Evolutionary conservation across 2,113 vertebrate genomes (phyloP).

Genomic region (Salvelinus namaycush): DNA sequence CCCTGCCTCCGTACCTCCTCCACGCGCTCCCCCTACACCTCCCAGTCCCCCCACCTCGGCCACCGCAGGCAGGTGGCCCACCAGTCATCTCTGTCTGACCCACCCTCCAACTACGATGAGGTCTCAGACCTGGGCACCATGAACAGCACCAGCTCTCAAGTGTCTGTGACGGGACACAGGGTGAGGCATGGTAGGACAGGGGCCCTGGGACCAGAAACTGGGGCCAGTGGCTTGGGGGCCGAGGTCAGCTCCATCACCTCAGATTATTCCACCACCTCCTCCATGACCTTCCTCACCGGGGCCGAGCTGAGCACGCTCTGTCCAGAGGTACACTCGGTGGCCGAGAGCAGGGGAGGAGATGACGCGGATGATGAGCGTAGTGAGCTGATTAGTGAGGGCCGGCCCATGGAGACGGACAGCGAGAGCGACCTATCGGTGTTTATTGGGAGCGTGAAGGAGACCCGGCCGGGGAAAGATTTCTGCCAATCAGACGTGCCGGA

Average conservation of each 20-base stretch:
- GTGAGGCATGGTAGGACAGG: conserved; percentile 54
- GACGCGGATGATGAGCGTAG: conserved; percentile 94
- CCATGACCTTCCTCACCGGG: conserved; percentile 79
- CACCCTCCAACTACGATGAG: conserved; percentile 79
- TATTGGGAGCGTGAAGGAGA: conserved; percentile 60
- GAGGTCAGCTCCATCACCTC: conserved; percentile 87
- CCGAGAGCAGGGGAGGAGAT: conserved; percentile 86
- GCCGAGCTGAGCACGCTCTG: conserved; percentile 82
- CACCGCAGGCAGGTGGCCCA: conserved; percentile 66
- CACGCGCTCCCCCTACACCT: conserved; percentile 48
- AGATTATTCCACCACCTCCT: conserved; percentile 86
- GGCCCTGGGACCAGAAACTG: conserved; percentile 43
- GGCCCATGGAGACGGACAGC: conserved; percentile 89
- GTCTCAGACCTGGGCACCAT: conserved; percentile 84
- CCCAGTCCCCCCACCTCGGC: conserved; percentile 68
- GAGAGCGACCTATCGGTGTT: conserved; percentile 90
- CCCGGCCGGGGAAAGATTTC: conserved; percentile 54
- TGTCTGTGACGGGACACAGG: conserved; percentile 69
- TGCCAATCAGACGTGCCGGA: conserved; percentile 34
- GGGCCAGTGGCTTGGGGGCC: conserved; percentile 67
- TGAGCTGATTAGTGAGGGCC: conserved; percentile 90
- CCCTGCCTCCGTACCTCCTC: conserved; percentile 47
- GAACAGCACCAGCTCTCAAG: conserved; percentile 84
- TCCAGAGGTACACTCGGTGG: conserved; percentile 85
- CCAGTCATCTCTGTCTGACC: conserved; percentile 70